Conservation (phyloP, 2,888 invertebrate genomes). For the Rhaphigaster nebulosa region DNA sequence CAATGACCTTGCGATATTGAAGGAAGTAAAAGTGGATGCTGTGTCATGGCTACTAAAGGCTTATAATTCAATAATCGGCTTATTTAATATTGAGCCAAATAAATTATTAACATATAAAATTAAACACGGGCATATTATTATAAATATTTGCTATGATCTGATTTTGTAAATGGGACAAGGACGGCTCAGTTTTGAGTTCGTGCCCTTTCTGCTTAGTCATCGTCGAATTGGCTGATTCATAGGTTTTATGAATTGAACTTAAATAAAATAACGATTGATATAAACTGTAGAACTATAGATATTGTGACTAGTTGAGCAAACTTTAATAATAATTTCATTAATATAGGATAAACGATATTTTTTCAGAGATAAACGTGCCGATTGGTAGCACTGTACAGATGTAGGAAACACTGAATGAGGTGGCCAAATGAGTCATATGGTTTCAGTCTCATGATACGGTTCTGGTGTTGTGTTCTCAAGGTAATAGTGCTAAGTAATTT, state of each 20-base stretch:
- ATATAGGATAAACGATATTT: neutral
- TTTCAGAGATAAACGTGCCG: neutral
- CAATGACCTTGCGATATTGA: neutral
- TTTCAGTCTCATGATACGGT: neutral
- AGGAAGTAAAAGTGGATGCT: neutral
- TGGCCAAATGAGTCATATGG: slow-evolving; percentile 12
- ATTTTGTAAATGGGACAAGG: neutral
- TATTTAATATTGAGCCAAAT: neutral
- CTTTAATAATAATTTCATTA: neutral
- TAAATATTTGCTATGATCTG: neutral
- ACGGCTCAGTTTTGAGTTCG: neutral
- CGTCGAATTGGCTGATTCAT: neutral
- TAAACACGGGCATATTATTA: neutral
- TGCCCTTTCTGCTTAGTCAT: neutral
- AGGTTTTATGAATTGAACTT: neutral
- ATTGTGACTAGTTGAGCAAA: neutral
- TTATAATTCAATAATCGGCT: neutral
- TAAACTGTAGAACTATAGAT: neutral
- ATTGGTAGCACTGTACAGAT: slow-evolving; percentile 42
- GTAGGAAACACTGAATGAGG: slow-evolving; percentile 35
- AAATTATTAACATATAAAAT: neutral
- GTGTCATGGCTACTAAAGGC: neutral
- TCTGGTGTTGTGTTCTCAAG: neutral
- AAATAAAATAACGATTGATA: neutral
- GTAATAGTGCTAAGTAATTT: neutral